Percentiles rank a stretch among this genome's conserved stretches.
Evolutionary conservation across 2,888 invertebrate species (phyloP).

Genomic region (Phyllotreta striolata): DNA sequence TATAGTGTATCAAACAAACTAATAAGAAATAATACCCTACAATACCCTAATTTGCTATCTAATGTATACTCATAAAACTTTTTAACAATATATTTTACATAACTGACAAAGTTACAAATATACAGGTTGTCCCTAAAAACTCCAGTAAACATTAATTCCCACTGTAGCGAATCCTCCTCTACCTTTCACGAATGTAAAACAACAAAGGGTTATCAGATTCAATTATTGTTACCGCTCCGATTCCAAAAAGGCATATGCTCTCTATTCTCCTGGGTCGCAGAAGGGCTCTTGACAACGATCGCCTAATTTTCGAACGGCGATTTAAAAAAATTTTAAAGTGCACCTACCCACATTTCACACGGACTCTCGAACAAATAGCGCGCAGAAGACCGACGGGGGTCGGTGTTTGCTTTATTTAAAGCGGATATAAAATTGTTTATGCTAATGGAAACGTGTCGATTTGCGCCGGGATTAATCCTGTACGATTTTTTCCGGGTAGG

Average conservation of each 20-base stretch:
- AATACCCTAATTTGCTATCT: too few species aligned
- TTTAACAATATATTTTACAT: too few species aligned
- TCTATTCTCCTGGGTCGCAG: conserved; percentile 28
- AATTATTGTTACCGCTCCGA: conserved; percentile 28
- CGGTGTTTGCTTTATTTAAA: conserved; percentile 47
- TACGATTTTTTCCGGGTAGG: conserved; percentile 43
- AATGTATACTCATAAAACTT: too few species aligned
- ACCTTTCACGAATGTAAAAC: conserved; percentile 29
- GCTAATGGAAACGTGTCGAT: conserved; percentile 51
- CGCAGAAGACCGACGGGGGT: conserved; percentile 1
- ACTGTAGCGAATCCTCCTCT: conserved; percentile 11
- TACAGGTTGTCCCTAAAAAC: too few species aligned
- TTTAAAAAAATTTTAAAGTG: conserved; percentile 44
- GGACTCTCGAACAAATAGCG: conserved; percentile 27
- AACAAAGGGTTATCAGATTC: conserved; percentile 42
- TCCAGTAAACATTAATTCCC: conserved; percentile 5
- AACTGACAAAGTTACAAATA: too few species aligned
- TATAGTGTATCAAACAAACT: too few species aligned
- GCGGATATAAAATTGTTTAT: conserved; percentile 47
- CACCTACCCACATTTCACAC: conserved; percentile 38
- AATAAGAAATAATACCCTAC: too few species aligned
- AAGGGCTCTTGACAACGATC: conserved; percentile 39
- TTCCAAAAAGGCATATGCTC: conserved; percentile 40
- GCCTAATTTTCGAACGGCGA: conserved; percentile 39
- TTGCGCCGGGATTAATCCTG: conserved; percentile 45